Evolutionary conservation across 2,797 vertebrate species (phyloP).

Genomic region (Phalanger gymnotis): DNA sequence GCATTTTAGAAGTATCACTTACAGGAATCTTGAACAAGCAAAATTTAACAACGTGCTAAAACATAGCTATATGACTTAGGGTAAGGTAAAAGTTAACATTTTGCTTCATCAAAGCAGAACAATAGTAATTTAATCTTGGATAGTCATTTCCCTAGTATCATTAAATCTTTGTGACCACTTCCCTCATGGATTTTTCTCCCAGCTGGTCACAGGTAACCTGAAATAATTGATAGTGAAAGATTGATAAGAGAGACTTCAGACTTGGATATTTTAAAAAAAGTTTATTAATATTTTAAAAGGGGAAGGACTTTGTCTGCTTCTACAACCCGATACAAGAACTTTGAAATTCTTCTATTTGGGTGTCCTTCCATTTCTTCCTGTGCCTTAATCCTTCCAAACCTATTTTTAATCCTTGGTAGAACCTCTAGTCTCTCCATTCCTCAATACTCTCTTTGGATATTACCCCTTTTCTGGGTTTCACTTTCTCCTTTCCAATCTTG

Average conservation of each 20-base stretch:
- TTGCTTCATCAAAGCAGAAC: not conserved
- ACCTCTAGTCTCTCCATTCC: not conserved
- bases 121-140: not conserved
- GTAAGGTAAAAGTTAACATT: not conserved
- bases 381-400: not conserved
- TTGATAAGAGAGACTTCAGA: not conserved
- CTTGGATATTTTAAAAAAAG: not conserved
- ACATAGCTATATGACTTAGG: not conserved
- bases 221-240: not conserved
- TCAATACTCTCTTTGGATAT: not conserved
- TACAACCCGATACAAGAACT: not conserved
- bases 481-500: not conserved
- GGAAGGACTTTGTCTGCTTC: not conserved
- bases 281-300: not conserved
- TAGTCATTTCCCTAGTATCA: not conserved
- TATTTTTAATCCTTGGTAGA: not conserved
- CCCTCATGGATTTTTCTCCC: not conserved
- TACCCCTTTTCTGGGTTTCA: not conserved
- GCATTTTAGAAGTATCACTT: not conserved
- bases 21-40: not conserved
- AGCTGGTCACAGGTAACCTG: not conserved
- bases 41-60: not conserved
- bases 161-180: not conserved
- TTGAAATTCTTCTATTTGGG: not conserved
- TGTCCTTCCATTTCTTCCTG: not conserved